Evolutionary conservation across 35 echinoderm and acorn worm genomes (phyloP).

Genomic region (Amphiura filiformis): DNA sequence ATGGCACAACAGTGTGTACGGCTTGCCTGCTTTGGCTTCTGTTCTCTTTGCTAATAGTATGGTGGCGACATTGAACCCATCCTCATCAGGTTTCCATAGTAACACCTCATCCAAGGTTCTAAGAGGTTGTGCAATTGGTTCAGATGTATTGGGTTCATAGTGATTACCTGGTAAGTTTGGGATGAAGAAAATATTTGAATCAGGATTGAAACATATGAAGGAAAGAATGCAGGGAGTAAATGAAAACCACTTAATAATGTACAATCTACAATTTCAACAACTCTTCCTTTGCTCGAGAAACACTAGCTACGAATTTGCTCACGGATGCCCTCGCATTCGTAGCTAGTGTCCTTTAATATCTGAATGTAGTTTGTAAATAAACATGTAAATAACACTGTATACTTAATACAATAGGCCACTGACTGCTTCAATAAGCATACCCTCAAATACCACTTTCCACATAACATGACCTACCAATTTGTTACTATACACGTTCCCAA

Average conservation of each 20-base stretch:
- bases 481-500: too few relatives aligned
- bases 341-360: background rate
- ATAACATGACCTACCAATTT: too few relatives aligned
- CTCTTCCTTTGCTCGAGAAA: background rate
- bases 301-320: too few relatives aligned
- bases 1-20: slow-evolving; percentile 88
- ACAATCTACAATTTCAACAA: background rate
- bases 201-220: background rate
- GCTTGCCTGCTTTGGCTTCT: slow-evolving; percentile 21
- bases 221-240: background rate
- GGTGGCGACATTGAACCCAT: slow-evolving; percentile 74
- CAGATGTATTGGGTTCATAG: slow-evolving; percentile 80
- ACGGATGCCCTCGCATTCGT: too few relatives aligned
- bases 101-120: slow-evolving; percentile 75
- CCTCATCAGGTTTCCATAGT: slow-evolving; percentile 74
- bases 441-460: too few relatives aligned
- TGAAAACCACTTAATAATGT: background rate
- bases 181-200: background rate
- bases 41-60: slow-evolving; percentile 38
- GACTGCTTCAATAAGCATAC: too few relatives aligned
- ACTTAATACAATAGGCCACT: too few relatives aligned
- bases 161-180: slow-evolving; percentile 27
- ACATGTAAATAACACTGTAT: too few relatives aligned
- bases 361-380: background rate
- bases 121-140: slow-evolving; percentile 85